These are phyloP conservation scores for Aeoliscus strigatus DNA, from an alignment of 2,797 vertebrate genomes.

Conservation along the genomic window DNA sequence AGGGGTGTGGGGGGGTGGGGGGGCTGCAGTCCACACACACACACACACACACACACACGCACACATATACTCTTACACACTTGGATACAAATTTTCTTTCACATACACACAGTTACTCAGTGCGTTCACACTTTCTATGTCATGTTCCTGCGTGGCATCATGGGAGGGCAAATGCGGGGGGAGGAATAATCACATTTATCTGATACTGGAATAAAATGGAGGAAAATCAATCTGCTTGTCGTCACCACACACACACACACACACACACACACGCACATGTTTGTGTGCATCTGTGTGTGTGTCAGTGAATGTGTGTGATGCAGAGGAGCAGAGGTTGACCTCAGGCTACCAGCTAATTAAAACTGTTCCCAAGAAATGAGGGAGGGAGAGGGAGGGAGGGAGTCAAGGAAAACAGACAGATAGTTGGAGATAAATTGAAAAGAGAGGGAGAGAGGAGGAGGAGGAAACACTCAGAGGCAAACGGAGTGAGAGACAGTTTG, in stretches of 20 bases:
- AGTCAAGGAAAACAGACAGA: conserved; percentile 16
- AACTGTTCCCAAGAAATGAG: conserved; percentile 59
- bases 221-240: conserved; percentile 48
- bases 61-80: too few relatives aligned
- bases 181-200: conserved; percentile 37
- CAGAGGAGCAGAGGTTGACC: conserved; percentile 65
- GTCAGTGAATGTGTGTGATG: conserved; percentile 24
- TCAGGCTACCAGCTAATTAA: conserved; percentile 70
- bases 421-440: conserved; percentile 26
- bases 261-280: too few relatives aligned
- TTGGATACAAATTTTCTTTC: too few relatives aligned
- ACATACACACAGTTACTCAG: too few relatives aligned
- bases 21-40: conserved; percentile 25
- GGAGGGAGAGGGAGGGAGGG: conserved; percentile 20
- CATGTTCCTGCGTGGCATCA: conserved; percentile 35
- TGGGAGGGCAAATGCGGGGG: conserved; percentile 43
- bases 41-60: conserved; percentile 12
- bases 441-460: conserved; percentile 16
- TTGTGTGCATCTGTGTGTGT: conserved; percentile 5
- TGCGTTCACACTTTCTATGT: too few relatives aligned
- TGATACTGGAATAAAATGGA: conserved; percentile 28
- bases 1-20: too few relatives aligned
- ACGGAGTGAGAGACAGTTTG: conserved; percentile 15
- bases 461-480: conserved; percentile 36
- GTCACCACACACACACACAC: conserved; percentile 28